phyloP scores from a whole-genome alignment of 2,113 vertebrate species.

The Phylloscopus trochilus region DNA sequence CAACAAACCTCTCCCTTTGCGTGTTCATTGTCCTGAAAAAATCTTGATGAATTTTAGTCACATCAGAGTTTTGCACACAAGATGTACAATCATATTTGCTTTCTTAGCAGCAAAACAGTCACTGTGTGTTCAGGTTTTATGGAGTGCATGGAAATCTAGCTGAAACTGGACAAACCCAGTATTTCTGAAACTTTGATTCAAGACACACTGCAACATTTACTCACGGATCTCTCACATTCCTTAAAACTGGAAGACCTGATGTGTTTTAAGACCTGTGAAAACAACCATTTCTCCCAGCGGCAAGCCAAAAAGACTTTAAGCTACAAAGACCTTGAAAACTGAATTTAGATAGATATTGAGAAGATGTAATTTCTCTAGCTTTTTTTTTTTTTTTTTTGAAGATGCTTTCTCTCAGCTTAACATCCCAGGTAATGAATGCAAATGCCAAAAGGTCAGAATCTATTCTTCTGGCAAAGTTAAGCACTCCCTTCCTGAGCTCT shows the following conservation, averaged over 20 bases:
- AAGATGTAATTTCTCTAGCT: neutral
- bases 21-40: neutral
- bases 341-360: neutral
- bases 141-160: neutral
- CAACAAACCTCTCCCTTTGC: fast-evolving
- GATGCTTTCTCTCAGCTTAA: neutral
- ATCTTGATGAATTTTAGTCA: neutral
- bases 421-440: neutral
- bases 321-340: neutral
- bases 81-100: neutral
- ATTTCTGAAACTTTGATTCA: neutral
- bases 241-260: neutral
- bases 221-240: neutral
- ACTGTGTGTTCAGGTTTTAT: neutral
- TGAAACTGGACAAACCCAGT: neutral
- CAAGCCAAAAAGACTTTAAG: neutral
- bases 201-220: neutral
- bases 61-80: neutral
- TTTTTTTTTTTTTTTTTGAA: neutral
- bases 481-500: neutral
- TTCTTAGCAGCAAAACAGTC: neutral
- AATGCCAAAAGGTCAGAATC: neutral
- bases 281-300: neutral
- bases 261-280: neutral
- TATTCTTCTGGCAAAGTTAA: neutral